Conservation (phyloP, 92 coral and sea anemone genomes). For the Epizoanthus ramosus region DNA sequence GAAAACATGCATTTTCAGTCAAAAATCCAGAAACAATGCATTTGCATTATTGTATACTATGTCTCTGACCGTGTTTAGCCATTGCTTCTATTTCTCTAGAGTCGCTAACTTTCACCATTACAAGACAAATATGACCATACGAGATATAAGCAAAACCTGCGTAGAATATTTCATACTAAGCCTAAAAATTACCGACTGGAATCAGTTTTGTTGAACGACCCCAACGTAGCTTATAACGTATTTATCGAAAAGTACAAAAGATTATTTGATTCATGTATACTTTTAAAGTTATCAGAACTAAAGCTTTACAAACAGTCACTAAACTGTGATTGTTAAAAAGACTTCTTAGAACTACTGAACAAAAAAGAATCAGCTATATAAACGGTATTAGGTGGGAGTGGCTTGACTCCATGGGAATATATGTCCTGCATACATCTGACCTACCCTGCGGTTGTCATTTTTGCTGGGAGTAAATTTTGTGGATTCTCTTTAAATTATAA, state of each 20-base stretch:
- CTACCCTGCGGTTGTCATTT: too few relatives aligned
- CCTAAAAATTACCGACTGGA: neutral
- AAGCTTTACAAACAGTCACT: neutral
- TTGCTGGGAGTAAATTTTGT: too few relatives aligned
- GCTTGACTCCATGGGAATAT: too few relatives aligned
- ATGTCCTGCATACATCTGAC: too few relatives aligned
- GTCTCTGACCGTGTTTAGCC: neutral
- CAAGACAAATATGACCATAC: neutral
- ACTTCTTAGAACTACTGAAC: neutral
- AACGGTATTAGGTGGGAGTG: too few relatives aligned
- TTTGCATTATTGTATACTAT: neutral
- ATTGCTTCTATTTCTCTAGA: neutral
- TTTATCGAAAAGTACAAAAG: neutral
- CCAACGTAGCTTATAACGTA: neutral
- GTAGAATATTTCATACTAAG: neutral
- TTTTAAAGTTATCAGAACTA: neutral
- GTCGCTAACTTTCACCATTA: neutral
- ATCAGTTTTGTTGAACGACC: neutral
- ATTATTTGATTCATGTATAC: neutral
- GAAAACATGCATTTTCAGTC: too few relatives aligned
- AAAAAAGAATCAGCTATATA: neutral
- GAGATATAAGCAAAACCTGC: neutral
- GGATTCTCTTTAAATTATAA: too few relatives aligned
- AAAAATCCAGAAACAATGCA: neutral
- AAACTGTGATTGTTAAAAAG: neutral